Conservation (phyloP, 1,140 invertebrate species). For the Pemphigus obesinymphae region DNA sequence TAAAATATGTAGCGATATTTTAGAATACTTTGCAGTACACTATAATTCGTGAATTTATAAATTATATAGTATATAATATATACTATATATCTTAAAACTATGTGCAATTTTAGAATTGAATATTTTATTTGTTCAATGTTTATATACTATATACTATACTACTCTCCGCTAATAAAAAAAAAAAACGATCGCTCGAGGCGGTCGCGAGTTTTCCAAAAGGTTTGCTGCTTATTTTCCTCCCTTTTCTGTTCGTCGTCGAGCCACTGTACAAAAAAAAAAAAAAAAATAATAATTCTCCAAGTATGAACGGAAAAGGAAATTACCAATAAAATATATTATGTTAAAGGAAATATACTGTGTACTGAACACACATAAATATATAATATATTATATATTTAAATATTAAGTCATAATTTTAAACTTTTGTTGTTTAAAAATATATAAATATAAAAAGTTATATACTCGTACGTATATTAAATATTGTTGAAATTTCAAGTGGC, state of each 20-base stretch:
- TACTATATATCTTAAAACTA: neutral
- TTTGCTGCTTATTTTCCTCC: neutral
- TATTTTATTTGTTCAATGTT: neutral
- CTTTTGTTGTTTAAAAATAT: conserved; percentile 3
- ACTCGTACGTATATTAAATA: conserved; percentile 18
- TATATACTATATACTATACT: neutral
- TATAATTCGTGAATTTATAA: neutral
- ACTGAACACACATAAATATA: neutral
- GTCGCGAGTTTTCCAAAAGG: conserved; percentile 12
- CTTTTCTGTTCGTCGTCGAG: neutral
- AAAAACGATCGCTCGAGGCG: neutral
- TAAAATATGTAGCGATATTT: too few relatives aligned
- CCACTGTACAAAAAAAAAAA: neutral
- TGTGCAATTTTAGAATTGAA: neutral
- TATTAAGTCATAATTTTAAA: neutral
- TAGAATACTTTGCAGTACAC: neutral
- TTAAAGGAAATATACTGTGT: neutral
- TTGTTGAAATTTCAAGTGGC: conserved; percentile 18
- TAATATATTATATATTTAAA: conserved; percentile 7
- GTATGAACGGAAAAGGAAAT: neutral
- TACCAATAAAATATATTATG: neutral
- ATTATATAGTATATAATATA: too few relatives aligned
- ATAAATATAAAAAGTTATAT: neutral
- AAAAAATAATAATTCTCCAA: neutral
- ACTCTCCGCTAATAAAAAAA: neutral